These are phyloP conservation scores for Hedychridium roseum DNA, from an alignment of 2,888 invertebrate species.

Conservation along the genomic window DNA sequence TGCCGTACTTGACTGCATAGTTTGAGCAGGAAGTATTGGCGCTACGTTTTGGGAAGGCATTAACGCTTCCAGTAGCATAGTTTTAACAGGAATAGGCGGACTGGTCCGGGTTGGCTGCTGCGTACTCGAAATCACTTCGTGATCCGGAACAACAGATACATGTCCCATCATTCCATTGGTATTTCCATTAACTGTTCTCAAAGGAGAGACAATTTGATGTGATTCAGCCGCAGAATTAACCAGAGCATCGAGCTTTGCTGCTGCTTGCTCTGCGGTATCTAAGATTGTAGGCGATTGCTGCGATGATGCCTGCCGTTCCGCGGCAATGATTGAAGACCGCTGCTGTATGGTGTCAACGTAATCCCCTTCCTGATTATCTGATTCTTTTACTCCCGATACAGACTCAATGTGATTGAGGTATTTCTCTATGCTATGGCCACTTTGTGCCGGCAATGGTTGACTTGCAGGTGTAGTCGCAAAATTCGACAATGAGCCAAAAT, in stretches of 20 bases:
- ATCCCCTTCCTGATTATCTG: slow-evolving; percentile 37
- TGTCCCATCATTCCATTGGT: slow-evolving; percentile 62
- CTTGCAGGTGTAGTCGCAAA: slow-evolving; percentile 60
- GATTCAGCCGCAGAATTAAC: slow-evolving; percentile 69
- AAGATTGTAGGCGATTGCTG: slow-evolving; percentile 31
- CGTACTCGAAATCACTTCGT: slow-evolving; percentile 48
- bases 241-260: slow-evolving; percentile 58
- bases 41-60: slow-evolving; percentile 34
- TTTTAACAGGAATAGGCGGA: slow-evolving; percentile 73
- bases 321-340: slow-evolving; percentile 55
- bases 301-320: slow-evolving; percentile 39
- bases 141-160: slow-evolving; percentile 62
- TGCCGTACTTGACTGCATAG: slow-evolving; percentile 23
- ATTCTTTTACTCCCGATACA: slow-evolving; percentile 36
- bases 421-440: slow-evolving; percentile 69
- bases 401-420: slow-evolving; percentile 68
- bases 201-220: slow-evolving; percentile 64
- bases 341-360: slow-evolving; percentile 47
- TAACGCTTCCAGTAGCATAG: slow-evolving; percentile 76
- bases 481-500: slow-evolving; percentile 65
- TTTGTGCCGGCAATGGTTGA: slow-evolving; percentile 67
- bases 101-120: slow-evolving; percentile 66
- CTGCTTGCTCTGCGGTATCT: slow-evolving; percentile 27
- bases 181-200: slow-evolving; percentile 54
- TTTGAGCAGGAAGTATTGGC: slow-evolving; percentile 5